These are phyloP conservation scores for Cyprinodon variegatus DNA, from an alignment of 2,113 vertebrate species.

Conservation along the genomic window DNA sequence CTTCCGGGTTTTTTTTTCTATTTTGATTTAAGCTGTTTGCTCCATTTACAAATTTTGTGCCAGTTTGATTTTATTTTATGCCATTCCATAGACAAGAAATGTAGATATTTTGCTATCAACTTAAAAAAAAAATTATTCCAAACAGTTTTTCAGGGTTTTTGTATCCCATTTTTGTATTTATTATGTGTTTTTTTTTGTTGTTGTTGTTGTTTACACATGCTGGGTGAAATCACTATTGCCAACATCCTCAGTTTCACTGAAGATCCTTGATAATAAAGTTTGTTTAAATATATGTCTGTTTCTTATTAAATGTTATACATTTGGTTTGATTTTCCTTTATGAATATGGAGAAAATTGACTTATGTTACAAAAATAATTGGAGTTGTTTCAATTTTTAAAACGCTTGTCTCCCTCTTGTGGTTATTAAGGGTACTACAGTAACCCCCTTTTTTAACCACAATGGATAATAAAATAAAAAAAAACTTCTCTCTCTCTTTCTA, in stretches of 20 bases:
- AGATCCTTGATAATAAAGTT: not conserved
- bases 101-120: not conserved
- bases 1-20: not conserved
- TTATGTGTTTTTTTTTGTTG: not conserved
- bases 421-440: not conserved
- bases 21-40: not conserved
- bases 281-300: not conserved
- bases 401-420: slow-evolving; percentile 33
- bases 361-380: not conserved
- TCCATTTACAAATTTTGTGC: not conserved
- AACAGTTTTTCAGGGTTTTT: too few relatives aligned
- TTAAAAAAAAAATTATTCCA: not conserved
- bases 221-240: not conserved
- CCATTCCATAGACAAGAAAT: not conserved
- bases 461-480: too few relatives aligned
- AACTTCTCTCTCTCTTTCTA: too few relatives aligned
- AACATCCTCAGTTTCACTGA: not conserved
- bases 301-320: not conserved
- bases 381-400: not conserved
- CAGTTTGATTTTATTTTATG: not conserved
- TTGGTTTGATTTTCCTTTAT: not conserved
- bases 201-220: not conserved
- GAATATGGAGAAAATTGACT: not conserved
- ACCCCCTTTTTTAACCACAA: too few relatives aligned
- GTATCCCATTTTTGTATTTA: not conserved